These are phyloP conservation scores for Cherax destructor DNA, from an alignment of 1,140 invertebrate species.

Conservation along the genomic window DNA sequence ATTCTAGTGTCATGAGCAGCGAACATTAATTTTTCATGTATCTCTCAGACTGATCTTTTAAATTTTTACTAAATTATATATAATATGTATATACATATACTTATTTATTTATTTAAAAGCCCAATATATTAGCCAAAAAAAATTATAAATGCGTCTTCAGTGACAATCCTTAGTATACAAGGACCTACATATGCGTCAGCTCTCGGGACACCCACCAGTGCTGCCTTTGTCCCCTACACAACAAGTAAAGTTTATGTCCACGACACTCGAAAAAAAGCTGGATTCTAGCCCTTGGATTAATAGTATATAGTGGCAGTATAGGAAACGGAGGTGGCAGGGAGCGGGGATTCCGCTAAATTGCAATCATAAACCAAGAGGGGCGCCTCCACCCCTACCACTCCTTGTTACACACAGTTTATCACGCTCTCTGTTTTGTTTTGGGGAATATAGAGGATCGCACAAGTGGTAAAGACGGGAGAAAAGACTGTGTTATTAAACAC, in stretches of 20 bases:
- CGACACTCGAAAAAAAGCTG: background rate
- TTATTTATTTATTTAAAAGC: background rate
- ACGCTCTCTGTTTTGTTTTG: background rate
- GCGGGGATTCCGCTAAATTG: background rate
- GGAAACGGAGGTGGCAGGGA: background rate
- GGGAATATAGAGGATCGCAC: too few relatives aligned
- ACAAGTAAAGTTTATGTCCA: background rate
- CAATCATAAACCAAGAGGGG: slow-evolving; percentile 11
- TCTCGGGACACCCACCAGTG: too few relatives aligned
- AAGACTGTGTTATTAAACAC: too few relatives aligned
- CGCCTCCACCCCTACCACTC: background rate
- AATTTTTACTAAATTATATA: too few relatives aligned
- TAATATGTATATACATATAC: background rate
- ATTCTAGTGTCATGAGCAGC: too few relatives aligned
- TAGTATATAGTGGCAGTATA: background rate
- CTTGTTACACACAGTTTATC: background rate
- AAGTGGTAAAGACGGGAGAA: too few relatives aligned
- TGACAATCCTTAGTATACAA: too few relatives aligned
- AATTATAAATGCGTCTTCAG: too few relatives aligned
- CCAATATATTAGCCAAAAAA: too few relatives aligned
- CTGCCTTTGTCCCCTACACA: background rate
- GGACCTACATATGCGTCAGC: too few relatives aligned
- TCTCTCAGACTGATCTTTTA: too few relatives aligned
- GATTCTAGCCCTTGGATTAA: slow-evolving; percentile 1
- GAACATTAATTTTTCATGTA: too few relatives aligned